Evolutionary conservation across 2,797 vertebrate species (phyloP), one percentile per base, ranked within the genome.

Genomic region (Ptychadena robeensis): DNA sequence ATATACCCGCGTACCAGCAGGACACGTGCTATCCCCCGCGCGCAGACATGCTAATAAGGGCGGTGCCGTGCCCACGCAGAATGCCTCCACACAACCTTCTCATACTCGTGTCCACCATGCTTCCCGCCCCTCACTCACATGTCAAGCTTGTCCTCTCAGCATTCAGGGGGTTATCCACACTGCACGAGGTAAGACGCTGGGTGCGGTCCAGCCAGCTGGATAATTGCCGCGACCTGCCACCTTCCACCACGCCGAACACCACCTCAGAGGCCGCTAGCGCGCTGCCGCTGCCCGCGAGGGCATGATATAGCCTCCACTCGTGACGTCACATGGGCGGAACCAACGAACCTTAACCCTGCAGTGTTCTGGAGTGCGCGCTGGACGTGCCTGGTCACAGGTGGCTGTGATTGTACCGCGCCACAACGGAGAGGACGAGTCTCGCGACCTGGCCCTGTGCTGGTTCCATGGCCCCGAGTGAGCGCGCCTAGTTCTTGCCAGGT

Each of bases 281-380:
- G 78, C n/a, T 25, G 44, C 37, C 63, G 38, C 72, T 30, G 57
- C 59, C 83, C 83, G 78, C 65, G 78, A 80, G 83, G 83, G 78
- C 48, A 81, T 70, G 65, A 85, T 85, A 85, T 76, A 85, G 78
- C 57, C 27, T 85, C 32, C 34, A 12, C n/a, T 7, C 14, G 32
- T 76, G 65, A 80, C 82, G 78, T 84, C 76, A 80, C 48, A 7
- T 28, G 25, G 78, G 83, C 44, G 83, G 78, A 22, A 72, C 38
- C n/a, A 65, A 57, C 9, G 83, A 70, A 9, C 35, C 12, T 70
- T 85, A 76, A 63, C 65, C 83, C 44, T 27, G 53, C 6, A 73
- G 53, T n/a, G 27, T 12, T 6, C 12, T 15, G 18, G 53, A 12
- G 32, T 12, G 35, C 2, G 12, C 9, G 28, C 2, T 2, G 9